Evolutionary conservation across 23 tunicate species (phyloP).

Genomic region (Styela plicata): DNA sequence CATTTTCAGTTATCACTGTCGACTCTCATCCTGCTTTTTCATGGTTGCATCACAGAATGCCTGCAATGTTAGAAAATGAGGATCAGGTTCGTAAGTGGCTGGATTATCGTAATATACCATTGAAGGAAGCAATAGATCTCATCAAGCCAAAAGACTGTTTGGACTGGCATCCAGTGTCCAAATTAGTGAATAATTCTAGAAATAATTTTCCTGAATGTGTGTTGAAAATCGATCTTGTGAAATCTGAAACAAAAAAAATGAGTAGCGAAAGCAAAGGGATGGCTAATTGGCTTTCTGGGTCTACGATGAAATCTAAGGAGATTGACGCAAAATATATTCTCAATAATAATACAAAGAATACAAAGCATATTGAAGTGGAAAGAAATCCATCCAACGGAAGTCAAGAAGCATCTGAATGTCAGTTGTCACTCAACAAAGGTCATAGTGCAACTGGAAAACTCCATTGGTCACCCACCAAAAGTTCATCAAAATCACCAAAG

Average conservation of each 20-base stretch:
- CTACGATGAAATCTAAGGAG: not conserved
- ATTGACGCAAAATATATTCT: not conserved
- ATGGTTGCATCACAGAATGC: constrained; percentile 92
- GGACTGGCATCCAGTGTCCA: constrained; percentile 73
- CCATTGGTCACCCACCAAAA: too few relatives aligned
- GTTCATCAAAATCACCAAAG: too few relatives aligned
- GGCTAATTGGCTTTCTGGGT: constrained; percentile 29
- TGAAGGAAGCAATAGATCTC: constrained; percentile 61
- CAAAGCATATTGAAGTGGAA: too few relatives aligned
- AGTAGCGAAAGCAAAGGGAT: constrained; percentile 8
- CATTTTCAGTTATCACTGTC: constrained; percentile 87
- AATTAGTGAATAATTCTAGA: constrained; percentile 66
- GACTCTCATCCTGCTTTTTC: constrained; percentile 65
- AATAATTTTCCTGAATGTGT: constrained; percentile 59
- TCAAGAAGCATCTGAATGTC: too few relatives aligned
- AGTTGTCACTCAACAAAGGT: too few relatives aligned
- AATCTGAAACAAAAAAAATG: not conserved
- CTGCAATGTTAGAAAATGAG: constrained; percentile 70
- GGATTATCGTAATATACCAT: constrained; percentile 59
- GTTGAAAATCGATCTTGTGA: constrained; percentile 21
- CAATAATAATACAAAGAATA: constrained; percentile 7
- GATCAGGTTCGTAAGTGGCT: constrained; percentile 59
- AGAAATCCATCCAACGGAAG: too few relatives aligned
- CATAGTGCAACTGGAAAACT: too few relatives aligned
- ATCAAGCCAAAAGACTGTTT: constrained; percentile 68